These are phyloP conservation scores for Netelia virgata DNA, from an alignment of 2,888 invertebrate species.

Conservation along the genomic window DNA sequence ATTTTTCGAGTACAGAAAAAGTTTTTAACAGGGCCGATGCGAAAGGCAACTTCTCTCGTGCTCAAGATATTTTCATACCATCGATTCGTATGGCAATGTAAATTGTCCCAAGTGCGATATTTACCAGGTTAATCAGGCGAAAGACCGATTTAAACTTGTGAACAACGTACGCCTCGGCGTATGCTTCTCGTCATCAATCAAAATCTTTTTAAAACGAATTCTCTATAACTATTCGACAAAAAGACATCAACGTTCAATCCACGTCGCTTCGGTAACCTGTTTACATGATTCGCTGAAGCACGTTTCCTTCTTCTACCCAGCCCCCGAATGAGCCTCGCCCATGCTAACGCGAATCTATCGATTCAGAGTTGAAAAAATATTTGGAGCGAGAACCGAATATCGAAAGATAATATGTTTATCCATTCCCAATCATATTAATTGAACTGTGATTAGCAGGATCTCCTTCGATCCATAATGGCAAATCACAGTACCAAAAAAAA, in stretches of 20 bases:
- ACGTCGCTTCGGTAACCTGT: slow-evolving; percentile 51
- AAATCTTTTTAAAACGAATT: slow-evolving; percentile 6
- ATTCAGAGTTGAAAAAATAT: slow-evolving; percentile 34
- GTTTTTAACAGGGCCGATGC: slow-evolving; percentile 36
- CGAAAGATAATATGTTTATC: slow-evolving; percentile 51
- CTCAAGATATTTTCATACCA: neutral
- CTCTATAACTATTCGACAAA: slow-evolving; percentile 28
- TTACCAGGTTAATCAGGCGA: slow-evolving; percentile 28
- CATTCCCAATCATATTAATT: slow-evolving; percentile 40
- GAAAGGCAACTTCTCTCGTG: slow-evolving; percentile 14
- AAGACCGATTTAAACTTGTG: slow-evolving; percentile 32
- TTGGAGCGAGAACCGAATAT: slow-evolving; percentile 17
- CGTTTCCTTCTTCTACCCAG: slow-evolving; percentile 45
- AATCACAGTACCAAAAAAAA: slow-evolving; percentile 73
- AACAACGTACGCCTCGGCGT: neutral
- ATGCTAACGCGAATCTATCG: slow-evolving; percentile 44
- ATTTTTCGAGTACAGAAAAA: slow-evolving; percentile 1
- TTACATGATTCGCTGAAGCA: slow-evolving; percentile 50
- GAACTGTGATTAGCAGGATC: slow-evolving; percentile 70
- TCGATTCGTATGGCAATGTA: slow-evolving; percentile 8
- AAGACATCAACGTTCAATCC: slow-evolving; percentile 39
- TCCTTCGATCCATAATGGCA: slow-evolving; percentile 71
- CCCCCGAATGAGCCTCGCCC: slow-evolving; percentile 27
- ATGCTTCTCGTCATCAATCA: slow-evolving; percentile 9
- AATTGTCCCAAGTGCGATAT: slow-evolving; percentile 15